phyloP scores from a whole-genome alignment of 2,113 vertebrate species.

The Thermophis baileyi region DNA sequence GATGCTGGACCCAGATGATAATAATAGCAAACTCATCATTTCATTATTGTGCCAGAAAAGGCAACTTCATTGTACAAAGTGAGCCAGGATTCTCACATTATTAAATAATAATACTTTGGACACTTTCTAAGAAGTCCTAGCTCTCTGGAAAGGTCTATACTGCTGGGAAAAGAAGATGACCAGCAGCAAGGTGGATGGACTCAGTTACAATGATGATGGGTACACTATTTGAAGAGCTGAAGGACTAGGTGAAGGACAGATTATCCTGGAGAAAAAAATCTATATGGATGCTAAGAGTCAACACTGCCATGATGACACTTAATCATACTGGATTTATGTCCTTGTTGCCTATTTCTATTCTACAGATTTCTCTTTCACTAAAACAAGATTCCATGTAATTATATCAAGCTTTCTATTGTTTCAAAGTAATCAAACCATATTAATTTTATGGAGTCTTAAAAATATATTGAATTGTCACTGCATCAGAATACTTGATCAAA shows the following conservation, averaged over 20 bases:
- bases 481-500: slow-evolving; percentile 4
- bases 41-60: neutral
- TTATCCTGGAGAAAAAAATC: neutral
- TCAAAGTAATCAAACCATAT: neutral
- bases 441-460: slow-evolving; percentile 24
- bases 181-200: neutral
- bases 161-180: neutral
- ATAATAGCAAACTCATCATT: neutral
- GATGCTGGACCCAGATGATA: neutral
- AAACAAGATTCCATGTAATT: neutral
- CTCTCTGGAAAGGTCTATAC: neutral
- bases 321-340: neutral
- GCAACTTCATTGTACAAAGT: neutral
- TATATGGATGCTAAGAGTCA: neutral
- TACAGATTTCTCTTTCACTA: neutral
- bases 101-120: neutral
- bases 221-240: neutral
- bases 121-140: neutral
- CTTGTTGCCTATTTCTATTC: slow-evolving; percentile 1
- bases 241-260: neutral
- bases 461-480: slow-evolving; percentile 29
- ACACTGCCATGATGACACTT: neutral
- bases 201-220: neutral
- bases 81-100: neutral
- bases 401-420: neutral